Evolutionary conservation across 2,888 invertebrate species (phyloP).

Genomic region (Synanthedon andrenaeformis): DNA sequence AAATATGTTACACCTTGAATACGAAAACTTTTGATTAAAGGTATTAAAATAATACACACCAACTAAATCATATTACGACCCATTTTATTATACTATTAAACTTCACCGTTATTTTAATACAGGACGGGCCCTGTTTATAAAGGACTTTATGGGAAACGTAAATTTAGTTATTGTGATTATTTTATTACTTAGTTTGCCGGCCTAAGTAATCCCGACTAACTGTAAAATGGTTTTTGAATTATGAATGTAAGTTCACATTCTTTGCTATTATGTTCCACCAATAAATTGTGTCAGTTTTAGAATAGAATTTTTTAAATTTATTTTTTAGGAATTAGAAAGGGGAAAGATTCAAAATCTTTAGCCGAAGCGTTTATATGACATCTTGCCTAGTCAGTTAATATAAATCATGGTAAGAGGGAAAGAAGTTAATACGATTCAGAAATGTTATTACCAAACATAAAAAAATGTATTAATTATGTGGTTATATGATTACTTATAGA

Average conservation of each 20-base stretch:
- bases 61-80: not conserved
- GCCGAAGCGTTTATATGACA: too few species aligned
- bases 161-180: conserved; percentile 10
- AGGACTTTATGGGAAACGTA: conserved; percentile 8
- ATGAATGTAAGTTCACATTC: not conserved
- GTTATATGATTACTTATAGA: too few species aligned
- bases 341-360: too few species aligned
- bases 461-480: too few species aligned
- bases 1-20: not conserved
- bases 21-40: not conserved
- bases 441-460: too few species aligned
- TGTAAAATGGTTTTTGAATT: not conserved
- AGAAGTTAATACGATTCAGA: too few species aligned
- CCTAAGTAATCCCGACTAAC: not conserved
- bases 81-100: not conserved
- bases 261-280: too few species aligned
- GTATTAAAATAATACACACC: not conserved
- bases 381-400: too few species aligned
- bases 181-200: not conserved
- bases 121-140: conserved; percentile 4
- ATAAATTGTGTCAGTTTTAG: too few species aligned
- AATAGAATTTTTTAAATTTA: too few species aligned
- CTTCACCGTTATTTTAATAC: not conserved
- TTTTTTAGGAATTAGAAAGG: too few species aligned
- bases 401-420: too few species aligned